Evolutionary conservation across 2,113 vertebrate species (phyloP).

Genomic region (Petromus typicus): DNA sequence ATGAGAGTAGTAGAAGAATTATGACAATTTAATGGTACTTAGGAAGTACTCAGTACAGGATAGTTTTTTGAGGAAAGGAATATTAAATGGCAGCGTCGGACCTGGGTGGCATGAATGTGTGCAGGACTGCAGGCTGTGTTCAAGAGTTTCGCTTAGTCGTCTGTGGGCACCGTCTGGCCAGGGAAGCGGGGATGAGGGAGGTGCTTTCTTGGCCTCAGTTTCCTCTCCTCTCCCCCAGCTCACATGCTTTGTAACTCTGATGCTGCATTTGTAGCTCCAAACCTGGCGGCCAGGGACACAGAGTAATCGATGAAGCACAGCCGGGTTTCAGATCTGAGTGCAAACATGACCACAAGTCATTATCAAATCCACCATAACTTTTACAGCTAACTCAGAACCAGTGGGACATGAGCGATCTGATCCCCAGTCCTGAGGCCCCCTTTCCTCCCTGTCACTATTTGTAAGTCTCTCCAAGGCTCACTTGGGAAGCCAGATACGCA

Average conservation of each 20-base stretch:
- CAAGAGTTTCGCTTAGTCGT: fast-evolving
- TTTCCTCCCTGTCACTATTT: not conserved
- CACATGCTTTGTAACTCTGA: not conserved
- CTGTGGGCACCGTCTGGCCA: not conserved
- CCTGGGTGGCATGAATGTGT: too few relatives aligned
- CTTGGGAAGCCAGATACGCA: not conserved
- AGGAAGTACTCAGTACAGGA: not conserved
- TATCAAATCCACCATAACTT: not conserved
- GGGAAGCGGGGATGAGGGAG: not conserved
- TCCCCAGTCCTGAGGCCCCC: not conserved
- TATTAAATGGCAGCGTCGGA: not conserved
- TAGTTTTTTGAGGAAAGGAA: not conserved
- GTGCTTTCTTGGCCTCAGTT: not conserved
- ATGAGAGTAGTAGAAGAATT: not conserved
- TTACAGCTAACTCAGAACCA: not conserved
- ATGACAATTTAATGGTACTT: not conserved
- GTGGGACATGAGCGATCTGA: not conserved
- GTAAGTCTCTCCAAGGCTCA: not conserved
- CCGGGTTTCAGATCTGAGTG: not conserved
- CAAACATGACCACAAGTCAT: not conserved
- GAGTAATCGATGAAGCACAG: not conserved
- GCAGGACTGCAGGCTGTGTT: not conserved
- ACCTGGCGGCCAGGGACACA: not conserved
- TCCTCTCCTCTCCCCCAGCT: not conserved
- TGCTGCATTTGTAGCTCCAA: not conserved